A percentile compares a stretch with the other conserved stretches of the same genome.
Conservation (phyloP, 2,888 invertebrate genomes). For the Sminthurinus aureus region DNA sequence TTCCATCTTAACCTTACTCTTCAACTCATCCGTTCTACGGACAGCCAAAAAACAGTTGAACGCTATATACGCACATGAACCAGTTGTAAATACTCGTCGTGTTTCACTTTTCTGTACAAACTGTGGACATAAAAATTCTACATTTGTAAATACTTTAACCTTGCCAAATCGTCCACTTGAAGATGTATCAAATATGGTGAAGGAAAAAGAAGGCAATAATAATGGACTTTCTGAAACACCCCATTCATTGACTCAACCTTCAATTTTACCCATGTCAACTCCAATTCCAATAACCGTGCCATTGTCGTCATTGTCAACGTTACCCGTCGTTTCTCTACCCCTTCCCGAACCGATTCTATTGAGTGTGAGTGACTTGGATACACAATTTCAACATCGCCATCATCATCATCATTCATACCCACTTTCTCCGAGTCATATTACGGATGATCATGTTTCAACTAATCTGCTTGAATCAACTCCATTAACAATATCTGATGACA, state of each 20-base stretch:
- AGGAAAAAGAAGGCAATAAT: too few species aligned
- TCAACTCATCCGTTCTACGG: conserved; percentile 58
- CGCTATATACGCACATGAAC: conserved; percentile 59
- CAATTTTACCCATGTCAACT: background rate
- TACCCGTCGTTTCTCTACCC: background rate
- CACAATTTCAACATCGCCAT: background rate
- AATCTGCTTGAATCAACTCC: conserved; percentile 12
- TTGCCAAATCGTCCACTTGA: background rate
- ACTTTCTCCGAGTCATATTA: background rate
- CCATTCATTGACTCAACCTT: background rate
- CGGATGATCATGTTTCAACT: background rate
- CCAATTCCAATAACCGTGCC: background rate
- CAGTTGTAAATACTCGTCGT: conserved; percentile 46
- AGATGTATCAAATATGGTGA: too few species aligned
- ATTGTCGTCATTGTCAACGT: background rate
- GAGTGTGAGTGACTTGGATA: conserved; percentile 8
- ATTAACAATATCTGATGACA: background rate
- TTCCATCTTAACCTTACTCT: conserved; percentile 59
- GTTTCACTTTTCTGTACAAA: conserved; percentile 59
- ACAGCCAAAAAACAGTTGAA: conserved; percentile 59
- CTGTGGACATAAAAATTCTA: conserved; percentile 59
- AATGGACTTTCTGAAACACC: too few species aligned
- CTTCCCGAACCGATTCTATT: background rate
- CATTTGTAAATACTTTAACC: conserved; percentile 55
- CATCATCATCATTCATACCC: background rate